A percentile compares a stretch with the other conserved stretches of the same genome.
Evolutionary conservation across 2,888 invertebrate genomes (phyloP).

Genomic region (Tinea semifulvella): DNA sequence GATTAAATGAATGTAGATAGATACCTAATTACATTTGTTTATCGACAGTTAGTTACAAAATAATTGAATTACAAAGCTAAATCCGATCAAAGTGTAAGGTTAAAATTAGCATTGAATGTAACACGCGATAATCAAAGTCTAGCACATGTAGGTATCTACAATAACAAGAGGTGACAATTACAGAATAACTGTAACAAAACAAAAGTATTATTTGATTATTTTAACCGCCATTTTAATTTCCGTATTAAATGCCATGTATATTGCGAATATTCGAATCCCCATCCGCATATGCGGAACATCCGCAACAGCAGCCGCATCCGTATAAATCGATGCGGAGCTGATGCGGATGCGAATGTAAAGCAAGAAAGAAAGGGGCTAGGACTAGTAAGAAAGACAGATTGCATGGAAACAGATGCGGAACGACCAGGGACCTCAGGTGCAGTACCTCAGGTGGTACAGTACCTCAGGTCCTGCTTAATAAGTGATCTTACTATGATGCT

Average conservation of each 20-base stretch:
- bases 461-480: constrained; percentile 18
- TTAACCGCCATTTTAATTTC: background rate
- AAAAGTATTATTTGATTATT: background rate
- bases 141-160: too few species aligned
- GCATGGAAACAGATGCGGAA: constrained; percentile 17
- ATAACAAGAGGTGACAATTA: too few species aligned
- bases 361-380: background rate
- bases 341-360: too few species aligned
- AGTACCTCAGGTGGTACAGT: too few species aligned
- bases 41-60: background rate
- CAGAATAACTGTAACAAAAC: background rate
- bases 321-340: too few species aligned
- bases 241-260: too few species aligned
- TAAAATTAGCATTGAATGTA: constrained; percentile 12
- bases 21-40: background rate
- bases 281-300: too few species aligned
- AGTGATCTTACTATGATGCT: constrained; percentile 21
- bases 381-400: constrained; percentile 19
- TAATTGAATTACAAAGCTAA: constrained; percentile 10
- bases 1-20: too few species aligned
- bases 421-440: constrained; percentile 19
- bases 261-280: too few species aligned
- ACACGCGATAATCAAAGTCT: constrained; percentile 1
- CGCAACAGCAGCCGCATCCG: too few species aligned
- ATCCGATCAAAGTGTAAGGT: constrained; percentile 11